A percentile compares a stretch with the other conserved stretches of the same genome.
These are phyloP conservation scores for Apistogramma diplotaenia DNA, from an alignment of 2,113 vertebrate species.

Conservation along the genomic window DNA sequence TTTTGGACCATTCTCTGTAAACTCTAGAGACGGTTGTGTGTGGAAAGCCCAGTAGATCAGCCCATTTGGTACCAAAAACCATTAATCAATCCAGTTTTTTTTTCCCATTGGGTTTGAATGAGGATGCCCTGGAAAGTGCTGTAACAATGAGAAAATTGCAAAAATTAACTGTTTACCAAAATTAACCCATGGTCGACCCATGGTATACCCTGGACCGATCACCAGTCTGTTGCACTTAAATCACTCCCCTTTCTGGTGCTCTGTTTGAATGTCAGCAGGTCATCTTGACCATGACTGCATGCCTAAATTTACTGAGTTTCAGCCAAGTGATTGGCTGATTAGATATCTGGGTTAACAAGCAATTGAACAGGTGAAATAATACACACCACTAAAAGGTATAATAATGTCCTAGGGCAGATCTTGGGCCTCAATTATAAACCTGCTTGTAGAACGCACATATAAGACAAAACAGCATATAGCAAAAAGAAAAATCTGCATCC, in stretches of 20 bases:
- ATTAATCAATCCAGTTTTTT: too few species aligned
- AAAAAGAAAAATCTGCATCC: neutral
- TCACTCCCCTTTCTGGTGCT: neutral
- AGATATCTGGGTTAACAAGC: neutral
- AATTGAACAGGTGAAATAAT: neutral
- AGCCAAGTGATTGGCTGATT: neutral
- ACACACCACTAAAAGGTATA: neutral
- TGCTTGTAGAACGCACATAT: neutral
- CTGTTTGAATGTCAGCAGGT: neutral
- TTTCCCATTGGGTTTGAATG: too few species aligned
- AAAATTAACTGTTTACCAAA: neutral
- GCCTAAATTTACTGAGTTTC: neutral
- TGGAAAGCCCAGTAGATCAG: neutral
- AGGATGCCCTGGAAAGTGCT: too few species aligned
- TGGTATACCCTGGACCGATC: too few species aligned
- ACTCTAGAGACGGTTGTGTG: neutral
- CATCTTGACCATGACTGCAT: neutral
- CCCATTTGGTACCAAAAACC: neutral
- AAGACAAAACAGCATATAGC: neutral
- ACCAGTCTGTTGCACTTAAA: neutral
- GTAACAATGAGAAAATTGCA: too few species aligned
- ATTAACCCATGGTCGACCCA: too few species aligned
- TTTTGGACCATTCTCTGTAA: neutral
- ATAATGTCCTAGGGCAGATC: neutral
- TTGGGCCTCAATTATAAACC: neutral